Base-by-base conservation (phyloP, 2,888 invertebrate species). In the Drosophila diplacantha region DNA sequence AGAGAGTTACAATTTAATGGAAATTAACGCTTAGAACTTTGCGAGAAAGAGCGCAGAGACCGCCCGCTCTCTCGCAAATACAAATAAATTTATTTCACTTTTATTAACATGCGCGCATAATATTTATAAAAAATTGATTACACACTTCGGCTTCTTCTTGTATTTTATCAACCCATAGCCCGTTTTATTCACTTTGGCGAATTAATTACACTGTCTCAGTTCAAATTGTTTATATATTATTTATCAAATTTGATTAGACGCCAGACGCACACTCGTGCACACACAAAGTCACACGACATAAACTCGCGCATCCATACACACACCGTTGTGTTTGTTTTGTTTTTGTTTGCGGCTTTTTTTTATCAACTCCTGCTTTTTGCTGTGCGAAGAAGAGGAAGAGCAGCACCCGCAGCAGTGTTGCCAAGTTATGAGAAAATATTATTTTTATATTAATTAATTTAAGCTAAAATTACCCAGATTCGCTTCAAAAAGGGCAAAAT, bases 271-370 rank as follows among this genome's bases (percentile, higher is more conserved):
- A 47, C 50, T 47, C 43, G 26, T 56, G 51, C 43, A 43, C 51
- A 31, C 50, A 46, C 37, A 20, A 44, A 57, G 39, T 14, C 20
- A 46, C 43, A 39, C n/a, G 41, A 26, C 26, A 20, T 32, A 31
- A 31, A 50, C 16, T 18, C 12, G 9, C 34, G 39, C 58, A 63
- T 35, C 38, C 44, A 63, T 43, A 35, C 64, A 62, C 62, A 50
- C 62, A 35, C 63, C 31, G 41, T 35, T 29, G 61, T 69, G 61
- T 83, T 74, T 81, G 81, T 78, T 83, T 78, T 78, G 83, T 78
- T 83, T 83, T 81, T 76, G 83, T 76, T 78, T 70, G 77, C 83
- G 77, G 77, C 76, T 51, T 78, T 78, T 81, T 71, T 64, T 69
- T 59, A 58, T 71, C 65, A 73, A 57, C 53, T 70, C 35, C 49